phyloP scores from a whole-genome alignment of 1,140 invertebrate genomes.

The Listronotus bonariensis region DNA sequence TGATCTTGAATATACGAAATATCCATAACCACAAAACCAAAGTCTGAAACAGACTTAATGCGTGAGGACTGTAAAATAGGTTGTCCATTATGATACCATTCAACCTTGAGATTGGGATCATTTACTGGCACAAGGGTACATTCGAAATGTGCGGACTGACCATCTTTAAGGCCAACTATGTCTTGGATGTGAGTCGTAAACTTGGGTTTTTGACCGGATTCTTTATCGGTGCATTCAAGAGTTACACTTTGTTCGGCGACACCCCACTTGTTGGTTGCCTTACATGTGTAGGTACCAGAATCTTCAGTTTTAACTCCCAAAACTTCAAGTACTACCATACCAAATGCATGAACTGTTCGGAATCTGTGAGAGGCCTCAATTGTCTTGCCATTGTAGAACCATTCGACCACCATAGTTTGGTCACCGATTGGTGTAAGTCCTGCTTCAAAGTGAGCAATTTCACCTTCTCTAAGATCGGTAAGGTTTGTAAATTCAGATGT shows the following conservation, averaged over 20 bases:
- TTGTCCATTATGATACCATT: constrained; percentile 94
- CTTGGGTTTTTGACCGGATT: constrained; percentile 81
- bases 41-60: constrained; percentile 93
- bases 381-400: constrained; percentile 92
- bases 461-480: constrained; percentile 81
- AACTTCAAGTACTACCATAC: constrained; percentile 93
- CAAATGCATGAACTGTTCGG: constrained; percentile 91
- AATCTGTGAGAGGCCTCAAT: constrained; percentile 88
- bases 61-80: constrained; percentile 85
- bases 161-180: constrained; percentile 84
- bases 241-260: constrained; percentile 83
- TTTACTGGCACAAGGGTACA: constrained; percentile 90
- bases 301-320: constrained; percentile 88
- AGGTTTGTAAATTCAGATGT: constrained; percentile 85
- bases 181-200: constrained; percentile 88
- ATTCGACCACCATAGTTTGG: constrained; percentile 95
- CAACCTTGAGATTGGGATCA: constrained; percentile 91
- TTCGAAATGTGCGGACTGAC: constrained; percentile 91
- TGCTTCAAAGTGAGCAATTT: constrained; percentile 93
- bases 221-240: constrained; percentile 82
- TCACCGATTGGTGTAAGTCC: constrained; percentile 91
- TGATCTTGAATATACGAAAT: constrained; percentile 93
- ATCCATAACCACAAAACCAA: constrained; percentile 94
- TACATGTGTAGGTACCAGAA: constrained; percentile 84
- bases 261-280: constrained; percentile 87